Evolutionary conservation across 2,113 vertebrate genomes (phyloP).

Genomic region (Syrrhaptes paradoxus): DNA sequence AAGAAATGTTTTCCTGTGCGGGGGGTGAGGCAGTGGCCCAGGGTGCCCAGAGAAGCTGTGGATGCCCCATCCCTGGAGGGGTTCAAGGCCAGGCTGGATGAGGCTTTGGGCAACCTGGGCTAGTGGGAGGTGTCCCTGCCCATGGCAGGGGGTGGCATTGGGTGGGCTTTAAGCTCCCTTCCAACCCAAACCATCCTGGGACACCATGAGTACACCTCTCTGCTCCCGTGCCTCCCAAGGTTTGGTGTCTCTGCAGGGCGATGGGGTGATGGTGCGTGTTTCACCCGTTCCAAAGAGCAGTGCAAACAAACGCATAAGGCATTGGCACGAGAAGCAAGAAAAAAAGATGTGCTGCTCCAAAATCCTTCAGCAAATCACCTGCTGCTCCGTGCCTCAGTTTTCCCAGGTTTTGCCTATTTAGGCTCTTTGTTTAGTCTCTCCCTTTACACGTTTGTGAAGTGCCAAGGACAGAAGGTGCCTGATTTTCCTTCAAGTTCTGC

Average conservation of each 20-base stretch:
- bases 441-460: neutral
- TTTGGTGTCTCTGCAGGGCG: neutral
- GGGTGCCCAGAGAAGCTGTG: too few species aligned
- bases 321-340: neutral
- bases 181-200: too few species aligned
- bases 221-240: neutral
- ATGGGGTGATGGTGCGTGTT: neutral
- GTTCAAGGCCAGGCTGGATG: too few species aligned
- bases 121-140: too few species aligned
- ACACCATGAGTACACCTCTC: rapidly evolving
- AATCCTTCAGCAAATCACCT: neutral
- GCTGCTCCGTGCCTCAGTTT: neutral
- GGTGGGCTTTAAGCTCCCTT: too few species aligned
- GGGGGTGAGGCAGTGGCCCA: too few species aligned
- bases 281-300: neutral
- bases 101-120: too few species aligned
- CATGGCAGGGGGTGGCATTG: too few species aligned
- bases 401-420: neutral
- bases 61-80: too few species aligned
- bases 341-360: neutral
- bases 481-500: neutral
- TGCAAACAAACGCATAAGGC: neutral
- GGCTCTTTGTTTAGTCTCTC: neutral
- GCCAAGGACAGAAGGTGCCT: slow-evolving; percentile 27
- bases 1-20: too few species aligned